Evolutionary conservation across 1,140 invertebrate species (phyloP).

Genomic region (Tetragnatha versicolor): DNA sequence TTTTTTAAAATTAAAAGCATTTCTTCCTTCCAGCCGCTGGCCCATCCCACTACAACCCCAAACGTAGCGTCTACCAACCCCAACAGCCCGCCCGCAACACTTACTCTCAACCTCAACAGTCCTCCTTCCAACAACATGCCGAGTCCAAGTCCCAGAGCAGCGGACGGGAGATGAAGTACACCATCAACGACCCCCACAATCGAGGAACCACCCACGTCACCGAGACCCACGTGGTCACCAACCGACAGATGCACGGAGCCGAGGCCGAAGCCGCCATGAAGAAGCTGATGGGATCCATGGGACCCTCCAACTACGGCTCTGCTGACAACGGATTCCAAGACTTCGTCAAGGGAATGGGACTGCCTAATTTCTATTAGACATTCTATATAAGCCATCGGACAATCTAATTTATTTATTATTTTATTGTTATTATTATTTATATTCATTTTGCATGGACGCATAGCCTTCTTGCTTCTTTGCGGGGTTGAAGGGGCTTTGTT

Average conservation of each 20-base stretch:
- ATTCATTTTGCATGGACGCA: not conserved
- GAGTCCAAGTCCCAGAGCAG: slow-evolving; percentile 23
- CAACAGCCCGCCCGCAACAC: not conserved
- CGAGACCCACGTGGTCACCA: slow-evolving; percentile 47
- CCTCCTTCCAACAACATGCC: not conserved
- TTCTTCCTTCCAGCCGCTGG: not conserved
- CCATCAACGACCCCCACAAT: slow-evolving; percentile 42
- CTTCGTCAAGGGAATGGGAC: slow-evolving; percentile 39
- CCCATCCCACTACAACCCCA: slow-evolving; percentile 21
- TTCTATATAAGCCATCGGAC: not conserved
- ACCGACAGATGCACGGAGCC: slow-evolving; percentile 44
- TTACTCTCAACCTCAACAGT: slow-evolving; percentile 12
- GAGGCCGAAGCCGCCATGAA: slow-evolving; percentile 55
- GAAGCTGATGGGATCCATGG: slow-evolving; percentile 53
- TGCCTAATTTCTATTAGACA: slow-evolving; percentile 22
- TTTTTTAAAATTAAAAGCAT: too few relatives aligned
- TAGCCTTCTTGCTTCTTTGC: too few relatives aligned
- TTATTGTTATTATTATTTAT: not conserved
- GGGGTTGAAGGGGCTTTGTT: too few relatives aligned
- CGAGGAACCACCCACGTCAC: slow-evolving; percentile 40
- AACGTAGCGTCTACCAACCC: slow-evolving; percentile 24
- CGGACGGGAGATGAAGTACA: slow-evolving; percentile 52
- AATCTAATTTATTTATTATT: slow-evolving; percentile 39
- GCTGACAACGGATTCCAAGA: slow-evolving; percentile 21
- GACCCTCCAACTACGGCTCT: not conserved